These are phyloP conservation scores for Myopa testacea DNA, from an alignment of 2,888 invertebrate genomes.

Conservation along the genomic window DNA sequence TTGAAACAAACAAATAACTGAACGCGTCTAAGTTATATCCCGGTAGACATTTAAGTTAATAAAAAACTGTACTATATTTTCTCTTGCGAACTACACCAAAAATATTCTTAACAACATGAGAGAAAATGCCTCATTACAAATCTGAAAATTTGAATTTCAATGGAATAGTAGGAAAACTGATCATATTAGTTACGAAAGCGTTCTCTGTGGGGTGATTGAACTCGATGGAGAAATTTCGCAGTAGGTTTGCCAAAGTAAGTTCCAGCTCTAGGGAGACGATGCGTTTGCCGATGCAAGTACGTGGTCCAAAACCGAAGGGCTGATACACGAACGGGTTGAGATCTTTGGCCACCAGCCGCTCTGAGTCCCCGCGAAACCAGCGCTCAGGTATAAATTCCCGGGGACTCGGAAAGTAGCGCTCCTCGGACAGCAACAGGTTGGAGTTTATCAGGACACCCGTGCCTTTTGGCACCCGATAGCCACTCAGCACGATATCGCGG, in stretches of 20 bases:
- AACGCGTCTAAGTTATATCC: too few species aligned
- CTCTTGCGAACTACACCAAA: too few species aligned
- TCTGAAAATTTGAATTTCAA: conserved; percentile 64
- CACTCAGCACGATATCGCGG: conserved; percentile 73
- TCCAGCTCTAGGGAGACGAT: conserved; percentile 79
- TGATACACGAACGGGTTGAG: conserved; percentile 57
- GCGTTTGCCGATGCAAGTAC: conserved; percentile 77
- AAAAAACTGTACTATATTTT: too few species aligned
- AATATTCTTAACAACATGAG: neutral
- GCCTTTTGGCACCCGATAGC: conserved; percentile 75
- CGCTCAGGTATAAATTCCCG: conserved; percentile 79
- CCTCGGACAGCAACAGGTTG: conserved; percentile 72
- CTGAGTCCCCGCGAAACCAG: conserved; percentile 77
- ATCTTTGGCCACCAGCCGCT: conserved; percentile 44
- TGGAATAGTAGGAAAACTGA: conserved; percentile 62
- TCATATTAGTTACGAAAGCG: conserved; percentile 51
- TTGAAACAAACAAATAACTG: too few species aligned
- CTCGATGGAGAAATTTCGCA: conserved; percentile 66
- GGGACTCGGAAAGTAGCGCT: conserved; percentile 75
- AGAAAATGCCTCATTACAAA: conserved; percentile 13
- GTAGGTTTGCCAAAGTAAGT: conserved; percentile 68
- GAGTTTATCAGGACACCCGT: conserved; percentile 82
- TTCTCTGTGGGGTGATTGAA: conserved; percentile 62
- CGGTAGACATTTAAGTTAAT: too few species aligned
- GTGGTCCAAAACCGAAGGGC: conserved; percentile 61